Evolutionary conservation across 2,113 vertebrate species (phyloP), one percentile per base, ranked within the genome.

Genomic region (Astatotilapia flaviijosephi): DNA sequence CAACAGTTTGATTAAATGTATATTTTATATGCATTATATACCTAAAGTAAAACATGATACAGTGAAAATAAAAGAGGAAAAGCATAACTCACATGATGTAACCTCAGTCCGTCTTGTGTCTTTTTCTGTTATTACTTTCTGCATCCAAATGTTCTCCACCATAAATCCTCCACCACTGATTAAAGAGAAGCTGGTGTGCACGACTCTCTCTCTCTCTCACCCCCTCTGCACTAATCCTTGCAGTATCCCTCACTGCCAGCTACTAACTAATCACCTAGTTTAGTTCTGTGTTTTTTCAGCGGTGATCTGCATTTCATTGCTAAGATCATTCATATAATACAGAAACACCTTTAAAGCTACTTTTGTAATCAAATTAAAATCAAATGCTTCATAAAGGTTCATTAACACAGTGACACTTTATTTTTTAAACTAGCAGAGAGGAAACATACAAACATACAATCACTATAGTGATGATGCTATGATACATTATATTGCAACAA

Each of bases 201-300:
- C 42, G 42, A 73, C 77, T 80, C 85, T 6, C 54, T 13, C 80
- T 1, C 26, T 62, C 47, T 79, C 70, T 68, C 54, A 55, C 87
- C 65, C 84, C 83, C 2, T 21, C 87, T 19, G 26, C 79, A 89
- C 80, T 95, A 95, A 95, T 95, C 95, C 93, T 88, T 53, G 55
- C 87, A 81, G 80, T 85, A 89, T 89, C 89, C 87, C 88, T 90
- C 83, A 13, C 51, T 58, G 86, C 70, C 86, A 88, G 84, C 88
- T 53, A 87, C 83, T 92, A 62, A 91, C 47, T 77, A 60, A 56
- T 83, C 82, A 73, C 84, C 68, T 49, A 2, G 60, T 37, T 37
- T 65, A 65, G 60, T 65, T 65, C 60, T 65, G 60, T 65, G 60
- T 13, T 65, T 37, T 37, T 37, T 65, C 60, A n/a, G 17, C 1